A percentile compares a stretch with the other conserved stretches of the same genome.
These are phyloP conservation scores for Glaucomys volans DNA, from an alignment of 2,113 vertebrate genomes.

Conservation along the genomic window DNA sequence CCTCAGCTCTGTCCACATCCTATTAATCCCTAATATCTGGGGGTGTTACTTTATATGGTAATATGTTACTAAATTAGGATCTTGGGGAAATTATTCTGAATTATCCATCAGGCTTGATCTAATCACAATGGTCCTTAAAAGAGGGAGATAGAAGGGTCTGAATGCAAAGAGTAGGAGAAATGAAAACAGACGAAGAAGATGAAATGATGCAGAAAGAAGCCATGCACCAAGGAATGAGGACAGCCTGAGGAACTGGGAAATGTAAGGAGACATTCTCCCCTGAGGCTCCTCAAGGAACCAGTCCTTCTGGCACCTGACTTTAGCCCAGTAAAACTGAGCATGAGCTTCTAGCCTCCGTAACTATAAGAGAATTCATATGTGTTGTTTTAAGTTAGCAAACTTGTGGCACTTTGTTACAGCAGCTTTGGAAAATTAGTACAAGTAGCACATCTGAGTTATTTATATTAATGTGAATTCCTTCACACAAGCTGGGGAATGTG, in stretches of 20 bases:
- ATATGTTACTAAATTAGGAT: neutral
- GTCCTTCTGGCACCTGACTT: neutral
- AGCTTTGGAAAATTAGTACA: slow-evolving; percentile 52
- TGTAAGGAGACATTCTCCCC: neutral
- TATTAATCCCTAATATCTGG: neutral
- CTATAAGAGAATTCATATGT: neutral
- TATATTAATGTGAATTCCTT: slow-evolving; percentile 44
- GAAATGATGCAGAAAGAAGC: neutral
- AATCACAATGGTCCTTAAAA: neutral
- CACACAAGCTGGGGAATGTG: neutral
- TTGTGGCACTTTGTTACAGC: slow-evolving; percentile 38
- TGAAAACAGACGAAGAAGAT: neutral
- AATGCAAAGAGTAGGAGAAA: neutral
- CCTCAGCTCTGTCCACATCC: neutral
- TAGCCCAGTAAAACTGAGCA: neutral
- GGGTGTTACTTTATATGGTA: neutral
- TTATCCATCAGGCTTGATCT: neutral
- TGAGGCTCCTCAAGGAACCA: neutral
- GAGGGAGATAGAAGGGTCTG: neutral
- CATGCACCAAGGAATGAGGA: neutral
- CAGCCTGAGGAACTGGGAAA: neutral
- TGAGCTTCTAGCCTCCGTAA: neutral
- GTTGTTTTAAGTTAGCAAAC: neutral
- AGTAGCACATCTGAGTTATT: slow-evolving; percentile 54
- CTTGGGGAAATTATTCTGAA: neutral